Conservation (phyloP, 2,797 vertebrate genomes). For the Mormyrops boulengeri region DNA sequence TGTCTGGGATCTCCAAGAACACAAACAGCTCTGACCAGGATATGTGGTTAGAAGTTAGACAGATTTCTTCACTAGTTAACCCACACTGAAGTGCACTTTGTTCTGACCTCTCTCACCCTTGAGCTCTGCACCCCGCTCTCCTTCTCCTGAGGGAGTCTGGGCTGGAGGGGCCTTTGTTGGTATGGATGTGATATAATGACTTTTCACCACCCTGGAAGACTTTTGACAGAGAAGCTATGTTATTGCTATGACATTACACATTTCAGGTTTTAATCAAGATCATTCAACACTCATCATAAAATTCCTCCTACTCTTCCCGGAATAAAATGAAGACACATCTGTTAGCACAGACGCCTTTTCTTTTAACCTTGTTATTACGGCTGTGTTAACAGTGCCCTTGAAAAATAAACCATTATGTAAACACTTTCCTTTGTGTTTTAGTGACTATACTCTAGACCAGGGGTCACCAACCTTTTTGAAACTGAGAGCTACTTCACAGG, state of each 20-base stretch:
- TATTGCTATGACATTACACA: background rate
- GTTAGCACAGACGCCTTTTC: background rate
- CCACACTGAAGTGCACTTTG: background rate
- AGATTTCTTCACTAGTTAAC: background rate
- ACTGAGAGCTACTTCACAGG: too few relatives aligned
- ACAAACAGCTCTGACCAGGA: background rate
- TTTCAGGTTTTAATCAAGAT: background rate
- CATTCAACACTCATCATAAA: background rate
- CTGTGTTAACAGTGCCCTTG: background rate
- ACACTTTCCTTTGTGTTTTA: slow-evolving; percentile 12
- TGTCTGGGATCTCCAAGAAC: background rate
- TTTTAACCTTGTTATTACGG: background rate
- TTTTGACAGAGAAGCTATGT: background rate
- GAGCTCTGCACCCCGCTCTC: background rate
- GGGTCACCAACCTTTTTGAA: too few relatives aligned
- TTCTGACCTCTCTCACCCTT: background rate
- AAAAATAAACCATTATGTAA: background rate
- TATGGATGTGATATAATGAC: background rate
- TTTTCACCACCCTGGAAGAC: background rate
- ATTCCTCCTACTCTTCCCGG: background rate
- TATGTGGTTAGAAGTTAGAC: background rate
- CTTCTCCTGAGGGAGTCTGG: background rate
- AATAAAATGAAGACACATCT: background rate
- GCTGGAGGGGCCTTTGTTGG: background rate
- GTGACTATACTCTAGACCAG: background rate